phyloP scores from a whole-genome alignment of 1,140 invertebrate genomes.

The Vanessa tameamea region DNA sequence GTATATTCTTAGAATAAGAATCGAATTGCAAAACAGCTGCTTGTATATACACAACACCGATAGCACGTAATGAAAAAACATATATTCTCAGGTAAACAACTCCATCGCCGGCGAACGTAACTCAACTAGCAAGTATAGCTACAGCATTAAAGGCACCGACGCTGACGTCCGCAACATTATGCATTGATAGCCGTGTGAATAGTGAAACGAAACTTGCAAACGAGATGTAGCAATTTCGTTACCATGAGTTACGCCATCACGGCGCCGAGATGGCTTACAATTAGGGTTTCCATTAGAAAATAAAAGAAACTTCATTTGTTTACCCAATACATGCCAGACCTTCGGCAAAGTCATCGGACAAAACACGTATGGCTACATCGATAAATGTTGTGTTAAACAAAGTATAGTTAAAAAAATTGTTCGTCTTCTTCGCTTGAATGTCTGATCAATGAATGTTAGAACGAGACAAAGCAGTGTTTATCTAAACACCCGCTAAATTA shows the following conservation, averaged over 20 bases:
- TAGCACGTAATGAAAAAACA: neutral
- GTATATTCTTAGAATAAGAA: too few species aligned
- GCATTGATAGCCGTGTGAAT: slow-evolving; percentile 37
- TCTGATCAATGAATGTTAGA: too few species aligned
- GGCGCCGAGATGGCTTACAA: slow-evolving; percentile 13
- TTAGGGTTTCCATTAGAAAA: slow-evolving; percentile 1
- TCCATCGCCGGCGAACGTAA: neutral
- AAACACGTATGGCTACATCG: too few species aligned
- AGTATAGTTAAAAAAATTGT: too few species aligned
- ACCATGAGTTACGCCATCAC: slow-evolving; percentile 30
- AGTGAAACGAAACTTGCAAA: slow-evolving; percentile 33
- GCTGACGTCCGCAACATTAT: slow-evolving; percentile 31
- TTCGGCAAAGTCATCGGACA: too few species aligned
- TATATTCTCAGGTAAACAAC: slow-evolving; percentile 3
- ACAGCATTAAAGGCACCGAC: neutral
- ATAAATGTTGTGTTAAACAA: too few species aligned
- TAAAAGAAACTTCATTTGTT: neutral
- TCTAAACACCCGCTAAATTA: too few species aligned
- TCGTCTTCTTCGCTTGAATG: too few species aligned
- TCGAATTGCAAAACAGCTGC: too few species aligned
- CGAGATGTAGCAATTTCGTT: slow-evolving; percentile 38
- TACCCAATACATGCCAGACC: neutral
- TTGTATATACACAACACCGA: too few species aligned
- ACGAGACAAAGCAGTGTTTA: too few species aligned
- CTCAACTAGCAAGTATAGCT: neutral